These are phyloP conservation scores for Cerceris ruficornis DNA, from an alignment of 2,888 invertebrate species.

Conservation along the genomic window DNA sequence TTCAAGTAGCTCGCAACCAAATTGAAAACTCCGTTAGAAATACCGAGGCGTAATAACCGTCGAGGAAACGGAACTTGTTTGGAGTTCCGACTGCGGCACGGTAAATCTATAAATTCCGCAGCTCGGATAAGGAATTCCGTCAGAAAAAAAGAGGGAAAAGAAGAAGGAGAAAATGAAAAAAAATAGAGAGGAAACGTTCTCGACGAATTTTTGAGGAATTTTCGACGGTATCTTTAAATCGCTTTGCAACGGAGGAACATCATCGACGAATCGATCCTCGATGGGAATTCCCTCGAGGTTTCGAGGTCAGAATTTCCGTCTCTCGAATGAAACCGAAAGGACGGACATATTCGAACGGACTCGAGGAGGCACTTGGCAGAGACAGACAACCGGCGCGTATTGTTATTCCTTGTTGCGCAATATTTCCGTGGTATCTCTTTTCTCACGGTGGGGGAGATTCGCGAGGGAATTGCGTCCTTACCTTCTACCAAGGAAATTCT, in stretches of 20 bases:
- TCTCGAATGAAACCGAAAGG: conserved; percentile 10
- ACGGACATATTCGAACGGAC: conserved; percentile 7
- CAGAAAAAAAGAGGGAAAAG: too few species aligned
- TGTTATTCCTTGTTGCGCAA: conserved; percentile 60
- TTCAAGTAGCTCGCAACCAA: conserved; percentile 23
- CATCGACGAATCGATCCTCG: conserved; percentile 15
- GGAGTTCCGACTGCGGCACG: not conserved
- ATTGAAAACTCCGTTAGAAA: conserved; percentile 16
- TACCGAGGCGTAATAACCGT: not conserved
- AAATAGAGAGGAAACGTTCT: not conserved
- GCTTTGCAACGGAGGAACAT: not conserved
- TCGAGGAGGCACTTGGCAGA: conserved; percentile 5
- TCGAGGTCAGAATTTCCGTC: conserved; percentile 13
- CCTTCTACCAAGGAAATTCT: conserved; percentile 45
- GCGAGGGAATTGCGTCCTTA: conserved; percentile 56
- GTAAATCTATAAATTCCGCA: not conserved
- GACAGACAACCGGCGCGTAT: conserved; percentile 38
- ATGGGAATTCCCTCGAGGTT: not conserved
- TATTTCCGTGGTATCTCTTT: conserved; percentile 50
- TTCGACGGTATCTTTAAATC: not conserved
- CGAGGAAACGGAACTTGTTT: not conserved
- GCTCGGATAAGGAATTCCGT: too few species aligned
- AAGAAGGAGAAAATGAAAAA: too few species aligned
- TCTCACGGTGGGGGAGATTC: conserved; percentile 38
- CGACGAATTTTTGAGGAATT: not conserved